Percentiles rank a stretch among this genome's conserved stretches.
Conservation (phyloP, 2,888 invertebrate genomes). For the Euspilapteryx auroguttella region DNA sequence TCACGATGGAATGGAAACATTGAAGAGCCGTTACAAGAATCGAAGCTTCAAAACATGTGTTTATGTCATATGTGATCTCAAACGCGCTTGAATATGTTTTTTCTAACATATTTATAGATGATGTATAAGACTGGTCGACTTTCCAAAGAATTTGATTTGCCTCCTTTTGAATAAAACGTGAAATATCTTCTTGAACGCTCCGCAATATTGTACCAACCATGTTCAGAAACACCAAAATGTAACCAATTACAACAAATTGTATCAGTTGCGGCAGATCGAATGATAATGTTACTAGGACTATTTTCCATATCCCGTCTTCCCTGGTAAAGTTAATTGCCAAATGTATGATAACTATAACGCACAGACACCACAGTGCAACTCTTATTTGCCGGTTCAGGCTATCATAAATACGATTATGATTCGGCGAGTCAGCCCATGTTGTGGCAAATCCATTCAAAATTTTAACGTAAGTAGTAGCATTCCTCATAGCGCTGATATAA, state of each 20-base stretch:
- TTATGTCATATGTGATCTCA: constrained; percentile 23
- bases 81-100: constrained; percentile 20
- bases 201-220: constrained; percentile 19
- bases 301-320: constrained; percentile 25
- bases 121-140: neutral
- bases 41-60: constrained; percentile 25
- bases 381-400: neutral
- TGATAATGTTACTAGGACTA: constrained; percentile 20
- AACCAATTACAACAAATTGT: constrained; percentile 22
- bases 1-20: constrained; percentile 35
- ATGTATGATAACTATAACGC: constrained; percentile 15
- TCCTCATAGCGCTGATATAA: constrained; percentile 20
- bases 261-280: constrained; percentile 30
- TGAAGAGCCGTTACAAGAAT: constrained; percentile 26
- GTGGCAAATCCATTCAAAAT: constrained; percentile 22
- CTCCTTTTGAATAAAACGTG: too few relatives aligned
- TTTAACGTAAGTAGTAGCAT: constrained; percentile 22
- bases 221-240: constrained; percentile 24
- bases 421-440: constrained; percentile 15
- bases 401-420: constrained; percentile 5
- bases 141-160: too few relatives aligned
- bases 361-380: constrained; percentile 12
- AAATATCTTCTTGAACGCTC: constrained; percentile 7
- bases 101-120: constrained; percentile 23
- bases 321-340: constrained; percentile 23